Conservation (phyloP, 2,113 vertebrate species). For the Prietella phreatophila region DNA sequence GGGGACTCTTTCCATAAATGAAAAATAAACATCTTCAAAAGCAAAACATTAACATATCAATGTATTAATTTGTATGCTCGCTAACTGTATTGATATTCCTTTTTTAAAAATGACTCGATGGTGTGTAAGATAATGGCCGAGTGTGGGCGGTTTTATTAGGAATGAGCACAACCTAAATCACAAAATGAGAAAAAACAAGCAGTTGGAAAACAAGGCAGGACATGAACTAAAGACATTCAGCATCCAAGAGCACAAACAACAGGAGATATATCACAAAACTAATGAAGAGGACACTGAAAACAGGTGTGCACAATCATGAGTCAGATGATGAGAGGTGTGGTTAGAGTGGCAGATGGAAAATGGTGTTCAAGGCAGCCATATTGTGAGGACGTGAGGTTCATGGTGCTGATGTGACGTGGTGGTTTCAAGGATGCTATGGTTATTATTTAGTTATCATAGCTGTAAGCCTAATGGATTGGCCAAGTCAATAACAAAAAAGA, state of each 20-base stretch:
- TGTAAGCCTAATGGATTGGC: too few relatives aligned
- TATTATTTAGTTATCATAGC: too few relatives aligned
- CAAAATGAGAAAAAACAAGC: neutral
- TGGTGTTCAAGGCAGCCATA: neutral
- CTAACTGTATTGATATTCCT: neutral
- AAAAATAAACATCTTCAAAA: too few relatives aligned
- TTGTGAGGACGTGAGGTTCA: neutral
- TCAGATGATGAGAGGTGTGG: neutral
- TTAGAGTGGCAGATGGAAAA: neutral
- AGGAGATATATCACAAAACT: neutral
- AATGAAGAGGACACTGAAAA: neutral
- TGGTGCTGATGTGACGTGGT: neutral
- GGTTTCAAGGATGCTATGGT: neutral
- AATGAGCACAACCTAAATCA: neutral
- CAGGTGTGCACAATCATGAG: neutral
- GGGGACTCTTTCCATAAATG: too few relatives aligned
- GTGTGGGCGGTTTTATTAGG: neutral
- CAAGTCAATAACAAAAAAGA: too few relatives aligned
- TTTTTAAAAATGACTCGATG: neutral
- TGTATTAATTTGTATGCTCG: too few relatives aligned
- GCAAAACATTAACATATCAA: too few relatives aligned
- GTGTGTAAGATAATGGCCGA: neutral
- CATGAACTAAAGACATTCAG: neutral
- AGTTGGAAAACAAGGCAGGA: neutral
- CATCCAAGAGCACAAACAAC: neutral